Base-by-base conservation (phyloP, 2,113 vertebrate genomes). In the Aix galericulata region DNA sequence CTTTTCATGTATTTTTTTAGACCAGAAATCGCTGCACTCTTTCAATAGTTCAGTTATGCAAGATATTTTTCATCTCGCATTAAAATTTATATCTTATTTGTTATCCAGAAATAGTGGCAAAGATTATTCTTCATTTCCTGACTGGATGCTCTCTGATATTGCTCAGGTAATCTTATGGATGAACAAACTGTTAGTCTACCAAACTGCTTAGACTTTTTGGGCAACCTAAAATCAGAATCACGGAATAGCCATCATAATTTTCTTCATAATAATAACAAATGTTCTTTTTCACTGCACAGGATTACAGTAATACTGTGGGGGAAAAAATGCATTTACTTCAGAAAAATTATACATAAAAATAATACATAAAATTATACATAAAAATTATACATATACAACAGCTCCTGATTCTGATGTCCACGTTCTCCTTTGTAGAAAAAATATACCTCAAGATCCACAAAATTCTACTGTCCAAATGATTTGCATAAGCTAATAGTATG, bases 61-160 rank as follows among this genome's bases (percentile, higher is more conserved):
- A 96, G 96, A 83, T 88, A 94, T 50, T 95, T 93, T 85, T 82
- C 85, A 66, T 91, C 72, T 89, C 76, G 64, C 93, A 96, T 94
- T 95, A 95, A 97, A 96, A 97, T 95, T 81, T 89, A 91, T 95
- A 95, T 94, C 91, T 97, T 91, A 95, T 93, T 97, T 95, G 75
- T 92, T 95, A 95, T 87, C 94, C 93, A 91, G 81, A 96, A 95
- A 91, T 93, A 91, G 88, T 94, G 89, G 72, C 87, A 95, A 94
- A 94, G 95, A 94, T 95, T 95, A 96, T 95, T 95, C 94, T 95
- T 95, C 87, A 91, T 97, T 95, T 97, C 88, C 93, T 96, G 89
- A 63, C 89, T 93, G 93, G 89, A 74, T 93, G 88, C 79, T 95
- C 72, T 91, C 75, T 89, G 78, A 80, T 94, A 94, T 32, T 95